phyloP scores from a whole-genome alignment of 2,113 vertebrate species.

The Varanus salvator region DNA sequence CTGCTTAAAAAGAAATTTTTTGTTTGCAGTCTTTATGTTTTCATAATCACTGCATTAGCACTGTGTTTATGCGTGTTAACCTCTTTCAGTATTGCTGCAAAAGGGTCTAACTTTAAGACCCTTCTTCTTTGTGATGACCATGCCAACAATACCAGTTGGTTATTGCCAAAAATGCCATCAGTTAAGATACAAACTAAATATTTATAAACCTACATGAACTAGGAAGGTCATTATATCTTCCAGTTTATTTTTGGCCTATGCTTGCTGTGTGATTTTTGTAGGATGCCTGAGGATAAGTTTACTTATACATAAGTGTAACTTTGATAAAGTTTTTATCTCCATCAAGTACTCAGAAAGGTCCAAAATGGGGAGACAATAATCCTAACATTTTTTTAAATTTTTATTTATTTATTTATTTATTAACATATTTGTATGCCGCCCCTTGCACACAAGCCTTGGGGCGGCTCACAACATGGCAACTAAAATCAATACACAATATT shows the following conservation, averaged over 20 bases:
- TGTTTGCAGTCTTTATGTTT: neutral
- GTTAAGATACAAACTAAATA: conserved; percentile 5
- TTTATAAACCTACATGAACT: neutral
- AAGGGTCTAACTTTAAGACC: neutral
- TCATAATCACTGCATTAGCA: neutral
- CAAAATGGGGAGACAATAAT: neutral
- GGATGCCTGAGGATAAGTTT: neutral
- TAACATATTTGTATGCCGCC: no score
- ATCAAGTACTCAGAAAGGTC: neutral
- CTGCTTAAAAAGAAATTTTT: neutral
- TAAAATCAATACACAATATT: no score
- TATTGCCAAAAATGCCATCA: accelerated
- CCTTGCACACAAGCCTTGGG: no score
- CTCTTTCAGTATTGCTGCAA: neutral
- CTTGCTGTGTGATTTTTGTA: neutral
- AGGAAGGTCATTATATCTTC: neutral
- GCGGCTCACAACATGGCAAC: no score
- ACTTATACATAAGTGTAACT: neutral
- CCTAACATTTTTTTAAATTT: neutral
- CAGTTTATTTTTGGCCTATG: neutral
- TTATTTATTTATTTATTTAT: no score
- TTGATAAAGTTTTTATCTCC: no score
- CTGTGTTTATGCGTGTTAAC: neutral
- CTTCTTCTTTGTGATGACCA: neutral
- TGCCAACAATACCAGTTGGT: neutral